These are phyloP conservation scores for Lutjanus erythropterus DNA, from an alignment of 2,113 vertebrate species.

Conservation along the genomic window DNA sequence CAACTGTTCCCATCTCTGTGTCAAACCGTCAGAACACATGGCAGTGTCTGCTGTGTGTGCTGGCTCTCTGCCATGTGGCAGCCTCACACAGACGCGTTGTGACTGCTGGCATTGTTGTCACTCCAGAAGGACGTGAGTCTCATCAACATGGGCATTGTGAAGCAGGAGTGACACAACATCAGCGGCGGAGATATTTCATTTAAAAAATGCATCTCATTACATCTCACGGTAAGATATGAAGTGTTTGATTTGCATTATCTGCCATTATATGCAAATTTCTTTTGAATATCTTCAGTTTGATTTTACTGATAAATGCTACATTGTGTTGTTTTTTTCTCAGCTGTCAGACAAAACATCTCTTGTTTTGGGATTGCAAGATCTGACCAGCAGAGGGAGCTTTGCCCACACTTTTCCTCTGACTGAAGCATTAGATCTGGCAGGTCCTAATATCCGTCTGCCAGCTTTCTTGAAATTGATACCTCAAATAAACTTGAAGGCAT, in stretches of 20 bases:
- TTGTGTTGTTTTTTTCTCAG: neutral
- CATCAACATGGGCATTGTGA: constrained; percentile 41
- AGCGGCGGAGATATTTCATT: constrained; percentile 12
- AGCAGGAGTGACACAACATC: constrained; percentile 19
- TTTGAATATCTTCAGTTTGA: neutral
- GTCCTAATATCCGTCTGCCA: neutral
- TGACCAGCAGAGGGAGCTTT: constrained; percentile 76
- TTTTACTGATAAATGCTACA: constrained; percentile 7
- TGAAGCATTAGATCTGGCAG: neutral
- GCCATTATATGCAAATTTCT: neutral
- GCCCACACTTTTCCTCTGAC: constrained; percentile 37
- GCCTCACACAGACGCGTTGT: constrained; percentile 19
- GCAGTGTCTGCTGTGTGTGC: constrained; percentile 49
- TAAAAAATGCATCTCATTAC: neutral
- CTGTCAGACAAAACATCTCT: constrained; percentile 6
- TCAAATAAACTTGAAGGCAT: neutral
- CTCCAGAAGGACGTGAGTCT: constrained; percentile 22
- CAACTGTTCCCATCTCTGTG: constrained; percentile 52
- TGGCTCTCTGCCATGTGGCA: constrained; percentile 49
- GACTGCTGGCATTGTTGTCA: constrained; percentile 54
- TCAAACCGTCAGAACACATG: constrained; percentile 42
- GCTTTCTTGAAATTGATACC: neutral
- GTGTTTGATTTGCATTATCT: neutral
- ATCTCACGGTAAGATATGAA: neutral
- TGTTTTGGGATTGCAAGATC: constrained; percentile 9